A percentile compares a stretch with the other conserved stretches of the same genome.
Conservation (phyloP, 1,140 invertebrate genomes). For the Penaeus chinensis region DNA sequence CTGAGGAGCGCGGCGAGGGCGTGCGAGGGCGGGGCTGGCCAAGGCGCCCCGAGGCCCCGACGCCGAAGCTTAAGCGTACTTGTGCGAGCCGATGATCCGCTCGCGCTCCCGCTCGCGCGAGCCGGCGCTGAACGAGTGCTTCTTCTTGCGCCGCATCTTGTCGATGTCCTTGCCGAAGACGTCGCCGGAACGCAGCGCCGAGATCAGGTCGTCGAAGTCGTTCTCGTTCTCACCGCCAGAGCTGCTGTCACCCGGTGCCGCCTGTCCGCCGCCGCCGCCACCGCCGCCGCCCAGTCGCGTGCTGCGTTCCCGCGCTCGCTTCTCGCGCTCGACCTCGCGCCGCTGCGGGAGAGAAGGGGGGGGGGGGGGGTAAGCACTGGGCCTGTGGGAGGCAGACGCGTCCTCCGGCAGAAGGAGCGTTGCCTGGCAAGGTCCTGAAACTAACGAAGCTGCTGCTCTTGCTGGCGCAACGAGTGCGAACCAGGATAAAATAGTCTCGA, state of each 20-base stretch:
- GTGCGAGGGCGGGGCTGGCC: no score
- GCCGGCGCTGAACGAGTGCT: constrained; percentile 55
- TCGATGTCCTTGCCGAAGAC: constrained; percentile 97
- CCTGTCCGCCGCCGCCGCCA: constrained; percentile 7
- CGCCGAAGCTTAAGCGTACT: constrained; percentile 29
- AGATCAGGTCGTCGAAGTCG: constrained; percentile 98
- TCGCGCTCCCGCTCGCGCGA: constrained; percentile 48
- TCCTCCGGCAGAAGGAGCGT: no score
- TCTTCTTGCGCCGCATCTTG: constrained; percentile 82
- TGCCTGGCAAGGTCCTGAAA: no score
- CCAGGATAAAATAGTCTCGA: no score
- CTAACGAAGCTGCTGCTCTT: no score
- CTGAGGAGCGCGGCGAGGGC: no score
- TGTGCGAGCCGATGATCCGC: constrained; percentile 43
- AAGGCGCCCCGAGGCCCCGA: no score
- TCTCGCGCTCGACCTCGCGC: constrained; percentile 49
- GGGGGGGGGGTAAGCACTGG: background rate
- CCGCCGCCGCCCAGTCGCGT: background rate
- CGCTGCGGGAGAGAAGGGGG: constrained; percentile 30
- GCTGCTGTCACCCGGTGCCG: constrained; percentile 46
- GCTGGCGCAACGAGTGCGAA: no score
- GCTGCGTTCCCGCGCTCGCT: constrained; percentile 31
- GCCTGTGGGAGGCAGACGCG: no score
- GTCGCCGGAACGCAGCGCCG: constrained; percentile 93
- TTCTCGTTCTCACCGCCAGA: constrained; percentile 65